Base-by-base conservation (phyloP, 2,113 vertebrate genomes). In the Actenoides lindsayi region DNA sequence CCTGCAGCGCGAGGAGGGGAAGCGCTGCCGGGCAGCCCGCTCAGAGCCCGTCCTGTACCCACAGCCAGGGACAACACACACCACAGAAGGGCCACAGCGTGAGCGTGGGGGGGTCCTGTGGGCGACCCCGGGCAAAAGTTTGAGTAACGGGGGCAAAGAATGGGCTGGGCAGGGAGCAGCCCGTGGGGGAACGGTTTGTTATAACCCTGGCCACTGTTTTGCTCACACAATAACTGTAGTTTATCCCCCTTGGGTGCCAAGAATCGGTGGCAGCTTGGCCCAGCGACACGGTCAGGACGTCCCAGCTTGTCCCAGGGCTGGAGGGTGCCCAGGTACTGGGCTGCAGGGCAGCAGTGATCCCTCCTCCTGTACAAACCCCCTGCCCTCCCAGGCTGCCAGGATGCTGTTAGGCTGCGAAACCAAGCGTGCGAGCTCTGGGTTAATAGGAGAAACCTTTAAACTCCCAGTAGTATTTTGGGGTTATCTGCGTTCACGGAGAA, bases 401-500 rank as follows among this genome's bases (percentile, higher is more conserved):
- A 27, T 24, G 41, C 33, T 69, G 13, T 46, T 25, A 11, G 48
- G 42, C 90, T 90, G 76, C 41, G 70, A 87, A 92, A 77, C 37
- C 19, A 16, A 62, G 42, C 19, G 23, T 10, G 46, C 48, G 33
- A 88, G 48, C 59, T 28, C 51, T 0, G 6, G 53, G 76, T 89
- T 96, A 90, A 94, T 60, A 85, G 83, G 54, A 94, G 74, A 94
- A 82, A 37, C 85, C 82, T 84, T 84, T 87, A 12, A 87, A 51
- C 27, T 87, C 90, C 76, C 90, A 30, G 28, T n/a, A 70, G 84
- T 33, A 13, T 78, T 89, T 70, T 30, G 63, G 48, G 92, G 89
- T 94, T 96, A 92, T 94, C 91, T 83, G 75, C 10, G 31, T 96
- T 95, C 89, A 31, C 2, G 15, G 80, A 90, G 93, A 95, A 76